phyloP scores from a whole-genome alignment of 2,888 invertebrate species.

The Incurvaria masculella region DNA sequence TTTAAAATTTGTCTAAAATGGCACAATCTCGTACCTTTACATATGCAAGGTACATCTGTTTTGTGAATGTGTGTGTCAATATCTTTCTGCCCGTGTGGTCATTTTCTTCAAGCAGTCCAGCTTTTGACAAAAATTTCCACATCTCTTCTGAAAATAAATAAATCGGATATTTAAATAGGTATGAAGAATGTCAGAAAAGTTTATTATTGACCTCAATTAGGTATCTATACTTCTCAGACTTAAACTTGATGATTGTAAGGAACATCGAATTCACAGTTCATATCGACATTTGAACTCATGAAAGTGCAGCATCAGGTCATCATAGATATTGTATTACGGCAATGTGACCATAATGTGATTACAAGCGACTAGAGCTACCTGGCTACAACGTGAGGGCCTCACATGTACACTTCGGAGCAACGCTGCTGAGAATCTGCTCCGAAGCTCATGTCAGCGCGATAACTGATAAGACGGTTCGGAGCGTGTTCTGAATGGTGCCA shows the following conservation, averaged over 20 bases:
- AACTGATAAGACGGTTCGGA: too few relatives aligned
- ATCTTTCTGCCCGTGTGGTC: slow-evolving; percentile 31
- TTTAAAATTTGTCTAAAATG: not conserved
- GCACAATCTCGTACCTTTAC: slow-evolving; percentile 28
- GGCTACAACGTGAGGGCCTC: too few relatives aligned
- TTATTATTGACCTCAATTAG: not conserved
- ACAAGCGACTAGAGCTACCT: too few relatives aligned
- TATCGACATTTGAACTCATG: slow-evolving; percentile 5
- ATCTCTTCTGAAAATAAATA: slow-evolving; percentile 36
- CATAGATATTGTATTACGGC: too few relatives aligned
- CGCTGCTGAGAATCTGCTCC: too few relatives aligned
- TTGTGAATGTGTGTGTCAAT: slow-evolving; percentile 32
- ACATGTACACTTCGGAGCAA: too few relatives aligned
- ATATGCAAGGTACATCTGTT: slow-evolving; percentile 36
- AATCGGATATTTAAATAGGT: slow-evolving; percentile 3
- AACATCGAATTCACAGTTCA: slow-evolving; percentile 7
- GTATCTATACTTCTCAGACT: slow-evolving; percentile 12
- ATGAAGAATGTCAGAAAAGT: not conserved
- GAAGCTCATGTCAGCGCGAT: too few relatives aligned
- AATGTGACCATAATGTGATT: too few relatives aligned
- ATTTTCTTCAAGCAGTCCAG: slow-evolving; percentile 38
- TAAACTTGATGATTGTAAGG: slow-evolving; percentile 16
- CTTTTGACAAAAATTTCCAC: slow-evolving; percentile 42
- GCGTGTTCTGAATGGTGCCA: too few relatives aligned
- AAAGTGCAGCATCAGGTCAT: slow-evolving; percentile 11